Conservation (phyloP, 2,888 invertebrate genomes). For the Taenaris catops region DNA sequence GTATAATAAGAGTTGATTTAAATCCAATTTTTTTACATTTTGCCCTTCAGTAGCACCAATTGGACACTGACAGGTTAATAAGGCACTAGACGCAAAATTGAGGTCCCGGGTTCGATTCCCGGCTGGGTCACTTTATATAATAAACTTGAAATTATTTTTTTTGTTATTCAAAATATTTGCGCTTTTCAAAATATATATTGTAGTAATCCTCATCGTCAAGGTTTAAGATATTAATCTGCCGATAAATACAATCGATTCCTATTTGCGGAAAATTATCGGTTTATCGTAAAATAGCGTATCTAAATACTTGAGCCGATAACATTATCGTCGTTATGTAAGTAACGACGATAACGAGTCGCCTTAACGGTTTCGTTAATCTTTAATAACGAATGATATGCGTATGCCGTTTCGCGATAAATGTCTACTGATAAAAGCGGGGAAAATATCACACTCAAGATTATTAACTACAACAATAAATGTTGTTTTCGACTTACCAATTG, state of each 20-base stretch:
- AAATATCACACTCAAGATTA: background rate
- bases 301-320: conserved; percentile 15
- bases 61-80: too few relatives aligned
- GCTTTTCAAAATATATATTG: too few relatives aligned
- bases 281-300: conserved; percentile 17
- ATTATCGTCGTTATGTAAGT: conserved; percentile 28
- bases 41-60: too few relatives aligned
- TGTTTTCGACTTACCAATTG: too few relatives aligned
- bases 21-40: too few relatives aligned
- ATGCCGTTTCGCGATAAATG: conserved; percentile 8
- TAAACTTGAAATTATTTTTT: too few relatives aligned
- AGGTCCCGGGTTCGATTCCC: too few relatives aligned
- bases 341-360: conserved; percentile 35
- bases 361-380: conserved; percentile 45
- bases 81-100: too few relatives aligned
- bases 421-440: conserved; percentile 2
- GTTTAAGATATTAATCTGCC: conserved; percentile 3
- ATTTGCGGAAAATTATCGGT: conserved; percentile 13
- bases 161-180: too few relatives aligned
- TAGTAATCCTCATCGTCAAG: conserved; percentile 9
- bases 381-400: conserved; percentile 30
- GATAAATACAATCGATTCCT: conserved; percentile 7
- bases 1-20: too few relatives aligned
- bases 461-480: background rate
- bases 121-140: too few relatives aligned